Base-by-base conservation (phyloP, 2,888 invertebrate species). In the Isoperla grammatica region DNA sequence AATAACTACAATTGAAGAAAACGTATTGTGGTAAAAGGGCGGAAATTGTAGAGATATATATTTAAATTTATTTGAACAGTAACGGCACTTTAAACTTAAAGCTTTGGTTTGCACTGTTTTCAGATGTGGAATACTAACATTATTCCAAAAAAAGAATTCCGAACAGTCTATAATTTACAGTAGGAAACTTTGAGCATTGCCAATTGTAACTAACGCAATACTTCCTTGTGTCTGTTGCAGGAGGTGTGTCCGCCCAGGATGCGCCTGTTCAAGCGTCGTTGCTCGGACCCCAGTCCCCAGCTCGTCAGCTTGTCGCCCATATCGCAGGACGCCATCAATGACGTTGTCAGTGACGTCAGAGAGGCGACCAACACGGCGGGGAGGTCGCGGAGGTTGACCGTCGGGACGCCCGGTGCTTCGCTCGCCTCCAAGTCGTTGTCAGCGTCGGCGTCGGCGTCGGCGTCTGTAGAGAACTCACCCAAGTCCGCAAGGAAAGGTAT, bases 271-370 rank as follows among this genome's bases (percentile, higher is more conserved):
- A 80, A 78, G 71, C 73, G 81, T 70, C 73, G 79, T 62, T 74
- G 75, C 64, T 78, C 78, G 61, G 79, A 81, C 69, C 78, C 79
- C 60, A 79, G 80, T 68, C 82, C 81, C 19, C 81, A 81, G 70
- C 72, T 82, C 64, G 80, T 82, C 55, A 77, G 77, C 67, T 69
- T 78, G 59, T 76, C 77, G 35, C 78, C 78, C 40, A 62, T 72
- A 11, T 61, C 66, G 43, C 65, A 68, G 55, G 70, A 69, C 49
- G 68, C 55, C 40, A 67, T 76, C 58, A 8, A 58, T 15, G 46
- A 13, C 39, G 39, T 54, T 15, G 15, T 11, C 29, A 43, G 35
- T 43, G 46, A 60, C 20, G 1, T 1, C 1, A 45, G 1, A 2
- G 20, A 11, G 15, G 3, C 15, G 45, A 6, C 29, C 8, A 29